A percentile compares a stretch with the other conserved stretches of the same genome.
phyloP scores from a whole-genome alignment of 2,888 invertebrate genomes.

The Dione juno region DNA sequence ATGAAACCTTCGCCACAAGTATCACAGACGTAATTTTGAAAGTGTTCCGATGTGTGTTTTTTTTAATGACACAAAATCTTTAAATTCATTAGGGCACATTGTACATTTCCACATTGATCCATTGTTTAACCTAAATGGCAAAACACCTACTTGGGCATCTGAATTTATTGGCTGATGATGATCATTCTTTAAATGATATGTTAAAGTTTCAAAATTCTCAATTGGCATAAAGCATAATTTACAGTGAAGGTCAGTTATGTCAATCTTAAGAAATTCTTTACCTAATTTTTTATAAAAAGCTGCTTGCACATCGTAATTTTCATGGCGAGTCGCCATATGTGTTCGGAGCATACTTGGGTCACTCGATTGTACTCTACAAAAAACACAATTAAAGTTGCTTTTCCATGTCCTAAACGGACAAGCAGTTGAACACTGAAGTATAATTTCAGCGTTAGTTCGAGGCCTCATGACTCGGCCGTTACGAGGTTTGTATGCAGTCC shows the following conservation, averaged over 20 bases:
- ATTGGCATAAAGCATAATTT: constrained; percentile 71
- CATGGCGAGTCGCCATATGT: constrained; percentile 68
- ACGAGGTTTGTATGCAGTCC: constrained; percentile 71
- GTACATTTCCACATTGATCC: constrained; percentile 76
- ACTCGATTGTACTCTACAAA: constrained; percentile 72
- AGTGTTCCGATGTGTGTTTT: constrained; percentile 75
- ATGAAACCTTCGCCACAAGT: constrained; percentile 79
- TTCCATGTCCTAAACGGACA: constrained; percentile 77
- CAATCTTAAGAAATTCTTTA: constrained; percentile 74
- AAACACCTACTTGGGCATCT: constrained; percentile 71
- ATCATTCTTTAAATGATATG: constrained; percentile 69
- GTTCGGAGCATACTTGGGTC: constrained; percentile 68
- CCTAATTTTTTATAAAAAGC: constrained; percentile 78
- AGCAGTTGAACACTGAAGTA: constrained; percentile 73
- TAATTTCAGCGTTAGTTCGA: constrained; percentile 73
- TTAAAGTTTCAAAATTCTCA: constrained; percentile 64
- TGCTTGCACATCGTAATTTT: constrained; percentile 70
- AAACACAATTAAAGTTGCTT: constrained; percentile 75
- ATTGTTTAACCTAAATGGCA: constrained; percentile 72
- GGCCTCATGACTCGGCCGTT: constrained; percentile 69
- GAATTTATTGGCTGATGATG: constrained; percentile 72
- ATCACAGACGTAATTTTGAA: constrained; percentile 78
- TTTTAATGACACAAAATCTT: constrained; percentile 74
- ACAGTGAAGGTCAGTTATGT: constrained; percentile 75
- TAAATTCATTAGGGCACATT: constrained; percentile 73